A percentile compares a stretch with the other conserved stretches of the same genome.
Conservation (phyloP, 2,113 vertebrate species). For the Pluvianellus socialis region DNA sequence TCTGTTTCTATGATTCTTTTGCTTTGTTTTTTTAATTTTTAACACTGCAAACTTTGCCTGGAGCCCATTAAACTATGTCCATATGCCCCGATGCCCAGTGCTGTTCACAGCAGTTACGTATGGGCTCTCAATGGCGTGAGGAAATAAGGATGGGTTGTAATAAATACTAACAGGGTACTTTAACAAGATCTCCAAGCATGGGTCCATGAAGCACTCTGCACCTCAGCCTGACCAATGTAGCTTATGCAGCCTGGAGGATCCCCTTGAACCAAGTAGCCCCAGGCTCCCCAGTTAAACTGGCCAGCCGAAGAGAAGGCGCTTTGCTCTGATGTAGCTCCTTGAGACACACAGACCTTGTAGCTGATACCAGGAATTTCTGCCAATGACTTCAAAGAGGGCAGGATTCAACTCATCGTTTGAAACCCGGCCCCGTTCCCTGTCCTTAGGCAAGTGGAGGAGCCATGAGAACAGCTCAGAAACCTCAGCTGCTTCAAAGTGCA, state of each 20-base stretch:
- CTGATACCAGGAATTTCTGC: conserved; percentile 10
- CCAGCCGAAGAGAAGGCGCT: background rate
- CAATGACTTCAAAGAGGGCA: conserved; percentile 63
- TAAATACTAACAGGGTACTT: background rate
- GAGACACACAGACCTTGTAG: background rate
- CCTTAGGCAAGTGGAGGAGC: conserved; percentile 37
- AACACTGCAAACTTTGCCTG: background rate
- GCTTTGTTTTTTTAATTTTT: background rate
- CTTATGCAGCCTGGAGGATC: too few relatives aligned
- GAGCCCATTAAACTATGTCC: background rate
- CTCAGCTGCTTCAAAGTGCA: conserved; percentile 38
- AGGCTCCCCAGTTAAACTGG: background rate
- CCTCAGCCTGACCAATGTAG: background rate
- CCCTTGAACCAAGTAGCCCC: background rate
- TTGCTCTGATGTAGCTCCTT: background rate
- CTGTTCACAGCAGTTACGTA: background rate
- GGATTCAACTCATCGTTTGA: conserved; percentile 22
- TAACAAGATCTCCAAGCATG: background rate
- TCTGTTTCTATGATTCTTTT: background rate
- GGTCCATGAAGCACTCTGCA: background rate
- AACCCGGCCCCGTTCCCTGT: background rate
- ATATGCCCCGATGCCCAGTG: fast-evolving
- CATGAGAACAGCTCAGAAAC: conserved; percentile 61
- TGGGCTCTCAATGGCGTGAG: background rate
- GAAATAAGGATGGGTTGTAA: background rate